Evolutionary conservation across 2,888 invertebrate species (phyloP).

Genomic region (Drosophila bunnanda): DNA sequence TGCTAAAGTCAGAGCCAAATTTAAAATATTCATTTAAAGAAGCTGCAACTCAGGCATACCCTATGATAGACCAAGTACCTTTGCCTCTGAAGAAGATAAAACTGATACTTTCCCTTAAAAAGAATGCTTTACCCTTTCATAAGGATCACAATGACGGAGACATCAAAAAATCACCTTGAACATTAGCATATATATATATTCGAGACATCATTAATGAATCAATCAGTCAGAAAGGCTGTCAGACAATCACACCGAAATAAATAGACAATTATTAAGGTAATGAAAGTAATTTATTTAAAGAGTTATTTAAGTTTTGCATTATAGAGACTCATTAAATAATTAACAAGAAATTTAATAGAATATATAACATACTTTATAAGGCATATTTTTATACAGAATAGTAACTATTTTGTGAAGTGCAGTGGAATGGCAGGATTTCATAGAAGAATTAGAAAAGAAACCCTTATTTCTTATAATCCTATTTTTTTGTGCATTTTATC

Average conservation of each 20-base stretch:
- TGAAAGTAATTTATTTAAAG: neutral
- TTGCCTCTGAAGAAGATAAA: neutral
- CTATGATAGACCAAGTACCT: too few species aligned
- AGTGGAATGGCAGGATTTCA: neutral
- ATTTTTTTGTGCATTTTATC: neutral
- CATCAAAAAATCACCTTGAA: constrained; percentile 4
- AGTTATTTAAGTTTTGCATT: neutral
- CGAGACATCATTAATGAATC: constrained; percentile 24
- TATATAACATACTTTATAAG: neutral
- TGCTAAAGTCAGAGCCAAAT: neutral
- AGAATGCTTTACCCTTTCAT: constrained; percentile 13
- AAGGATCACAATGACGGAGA: constrained; percentile 9
- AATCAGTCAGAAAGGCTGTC: constrained; percentile 25
- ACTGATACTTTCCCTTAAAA: neutral
- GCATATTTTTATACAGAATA: neutral
- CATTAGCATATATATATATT: constrained; percentile 6
- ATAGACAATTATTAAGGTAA: neutral
- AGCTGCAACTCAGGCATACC: neutral
- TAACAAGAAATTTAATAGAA: neutral
- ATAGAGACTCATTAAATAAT: neutral
- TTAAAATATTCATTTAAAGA: neutral
- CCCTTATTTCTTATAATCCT: neutral
- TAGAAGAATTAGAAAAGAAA: neutral
- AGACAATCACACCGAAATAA: neutral
- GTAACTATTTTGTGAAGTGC: neutral